These are phyloP conservation scores for Apogon hyalosoma DNA, from an alignment of 2,797 vertebrate species.

Conservation along the genomic window DNA sequence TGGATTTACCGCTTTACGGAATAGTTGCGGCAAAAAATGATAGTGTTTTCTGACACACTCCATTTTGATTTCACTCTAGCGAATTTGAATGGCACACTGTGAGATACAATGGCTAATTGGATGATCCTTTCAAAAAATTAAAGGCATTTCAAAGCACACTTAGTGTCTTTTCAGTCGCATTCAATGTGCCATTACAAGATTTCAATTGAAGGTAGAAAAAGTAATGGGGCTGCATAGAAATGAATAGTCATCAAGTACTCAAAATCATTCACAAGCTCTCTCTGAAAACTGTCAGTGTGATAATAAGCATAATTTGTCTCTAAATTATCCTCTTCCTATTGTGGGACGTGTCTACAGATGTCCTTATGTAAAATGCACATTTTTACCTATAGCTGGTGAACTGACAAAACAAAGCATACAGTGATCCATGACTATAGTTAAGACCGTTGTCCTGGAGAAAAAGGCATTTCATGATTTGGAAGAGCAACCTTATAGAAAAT, in stretches of 20 bases:
- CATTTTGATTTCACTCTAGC: constrained; percentile 69
- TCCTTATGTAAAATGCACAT: background rate
- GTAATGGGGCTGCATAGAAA: constrained; percentile 55
- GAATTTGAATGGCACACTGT: constrained; percentile 63
- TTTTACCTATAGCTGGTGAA: constrained; percentile 2
- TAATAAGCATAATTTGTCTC: constrained; percentile 53
- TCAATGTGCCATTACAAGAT: constrained; percentile 70
- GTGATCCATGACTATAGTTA: background rate
- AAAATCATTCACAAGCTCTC: constrained; percentile 35
- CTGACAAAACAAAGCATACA: background rate
- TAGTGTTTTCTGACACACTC: constrained; percentile 69
- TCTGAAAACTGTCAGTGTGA: constrained; percentile 45
- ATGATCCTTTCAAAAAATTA: constrained; percentile 69
- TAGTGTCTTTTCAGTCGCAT: constrained; percentile 67
- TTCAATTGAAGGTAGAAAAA: constrained; percentile 65
- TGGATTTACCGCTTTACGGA: constrained; percentile 53
- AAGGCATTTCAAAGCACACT: constrained; percentile 71
- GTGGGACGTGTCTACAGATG: constrained; percentile 9
- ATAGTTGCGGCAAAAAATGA: constrained; percentile 56
- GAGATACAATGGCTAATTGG: constrained; percentile 74
- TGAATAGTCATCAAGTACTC: constrained; percentile 51
- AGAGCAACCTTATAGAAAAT: background rate
- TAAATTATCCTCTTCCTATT: constrained; percentile 37
- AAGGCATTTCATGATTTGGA: background rate
- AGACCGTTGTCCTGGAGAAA: background rate